Base-by-base conservation (phyloP, 2,888 invertebrate genomes). In the Stenoptilia bipunctidactyla region DNA sequence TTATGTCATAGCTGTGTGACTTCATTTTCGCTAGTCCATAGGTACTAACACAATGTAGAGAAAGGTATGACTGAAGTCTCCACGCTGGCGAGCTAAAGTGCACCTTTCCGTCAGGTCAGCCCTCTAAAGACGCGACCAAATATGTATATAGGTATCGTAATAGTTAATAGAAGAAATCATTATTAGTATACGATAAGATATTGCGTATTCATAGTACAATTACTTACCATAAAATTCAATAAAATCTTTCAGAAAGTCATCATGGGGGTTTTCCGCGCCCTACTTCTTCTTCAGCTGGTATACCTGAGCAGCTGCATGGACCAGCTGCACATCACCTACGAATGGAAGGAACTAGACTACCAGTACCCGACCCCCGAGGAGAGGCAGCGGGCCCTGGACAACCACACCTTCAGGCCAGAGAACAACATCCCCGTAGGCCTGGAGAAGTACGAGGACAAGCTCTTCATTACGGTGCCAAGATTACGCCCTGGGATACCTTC, bases 401-500 rank as follows among this genome's bases (percentile, higher is more conserved):
- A 70, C 38, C 85, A 85, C 46, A 74, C 76, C 45, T 92, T 89
- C 54, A 86, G 91, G 27, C 90, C 88, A 8, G 87, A 88, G 57
- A 89, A 90, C 61, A 91, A 90, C 47, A 80, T 92, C 15, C 92
- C 92, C 0, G 86, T 92, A 59, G 92, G 92, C 0, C 49, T 92
- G 49, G 92, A 92, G 66, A 88, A 92, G 9, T 88, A 87, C 50
- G 85, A 82, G 34, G 87, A 90, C 47, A 84, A 89, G 46, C 63
- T 92, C 48, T 92, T 92, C 56, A 67, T 92, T 12, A 90, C 92
- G 0, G 85, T 92, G 39, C 92, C 92, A 1, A 85, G 92, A 50
- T 92, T 92, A 92, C 88, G 86, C 53, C 59, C 71, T 13, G 93
- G 93, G 8, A 90, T 93, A 14, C 90, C 92, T 1, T 88, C 92